Conservation (phyloP, 2,888 invertebrate genomes). For the Tiliacea citrago region DNA sequence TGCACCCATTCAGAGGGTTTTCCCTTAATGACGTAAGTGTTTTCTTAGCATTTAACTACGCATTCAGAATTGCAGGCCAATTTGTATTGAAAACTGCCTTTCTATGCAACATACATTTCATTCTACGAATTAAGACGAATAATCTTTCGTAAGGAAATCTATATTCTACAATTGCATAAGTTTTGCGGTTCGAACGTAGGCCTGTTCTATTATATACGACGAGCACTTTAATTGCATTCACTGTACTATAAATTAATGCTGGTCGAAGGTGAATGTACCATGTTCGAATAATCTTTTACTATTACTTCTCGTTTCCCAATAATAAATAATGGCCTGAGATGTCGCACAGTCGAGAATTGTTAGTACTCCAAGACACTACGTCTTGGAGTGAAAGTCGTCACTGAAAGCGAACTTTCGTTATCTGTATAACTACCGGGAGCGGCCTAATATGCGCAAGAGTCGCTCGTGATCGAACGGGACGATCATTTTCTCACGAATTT, state of each 20-base stretch:
- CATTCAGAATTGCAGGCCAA: conserved; percentile 5
- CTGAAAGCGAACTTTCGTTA: conserved; percentile 82
- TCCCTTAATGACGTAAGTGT: conserved; percentile 18
- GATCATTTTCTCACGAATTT: conserved; percentile 64
- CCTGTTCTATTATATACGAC: conserved; percentile 52
- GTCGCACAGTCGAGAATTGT: conserved; percentile 62
- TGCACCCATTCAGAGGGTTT: background rate
- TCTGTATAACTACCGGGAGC: conserved; percentile 72
- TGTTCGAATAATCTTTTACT: conserved; percentile 16
- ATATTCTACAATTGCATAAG: conserved; percentile 55
- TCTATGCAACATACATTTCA: conserved; percentile 13
- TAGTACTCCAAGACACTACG: conserved; percentile 54
- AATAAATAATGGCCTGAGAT: conserved; percentile 30
- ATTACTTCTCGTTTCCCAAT: conserved; percentile 33
- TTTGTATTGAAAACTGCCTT: conserved; percentile 13
- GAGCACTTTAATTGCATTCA: conserved; percentile 60
- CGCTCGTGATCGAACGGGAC: conserved; percentile 67
- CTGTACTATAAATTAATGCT: conserved; percentile 64
- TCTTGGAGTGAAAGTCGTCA: conserved; percentile 82
- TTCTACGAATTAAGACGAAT: conserved; percentile 24
- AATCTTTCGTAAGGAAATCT: conserved; percentile 50
- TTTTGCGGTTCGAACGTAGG: conserved; percentile 43
- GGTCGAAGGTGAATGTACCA: conserved; percentile 73
- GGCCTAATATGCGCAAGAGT: conserved; percentile 71
- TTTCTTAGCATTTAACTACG: conserved; percentile 6